phyloP scores from a whole-genome alignment of 1,140 invertebrate species.

The Heliconius congener region DNA sequence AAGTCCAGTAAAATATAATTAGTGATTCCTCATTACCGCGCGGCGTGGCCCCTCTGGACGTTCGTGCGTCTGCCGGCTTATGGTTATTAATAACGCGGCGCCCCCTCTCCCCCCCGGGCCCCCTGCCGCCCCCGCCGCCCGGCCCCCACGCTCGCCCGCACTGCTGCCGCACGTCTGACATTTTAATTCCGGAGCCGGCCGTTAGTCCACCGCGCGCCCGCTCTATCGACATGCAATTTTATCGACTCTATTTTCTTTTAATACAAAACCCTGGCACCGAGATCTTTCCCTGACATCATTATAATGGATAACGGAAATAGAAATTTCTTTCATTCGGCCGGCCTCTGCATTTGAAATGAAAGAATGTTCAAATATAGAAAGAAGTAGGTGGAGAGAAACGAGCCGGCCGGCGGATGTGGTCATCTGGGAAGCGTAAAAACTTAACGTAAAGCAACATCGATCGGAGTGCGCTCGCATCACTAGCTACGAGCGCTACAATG shows the following conservation, averaged over 20 bases:
- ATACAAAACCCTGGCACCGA: constrained; percentile 10
- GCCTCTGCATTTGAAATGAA: neutral
- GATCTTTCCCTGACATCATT: constrained; percentile 16
- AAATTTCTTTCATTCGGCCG: constrained; percentile 8
- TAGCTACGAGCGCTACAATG: constrained; percentile 77
- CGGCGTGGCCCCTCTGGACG: constrained; percentile 77
- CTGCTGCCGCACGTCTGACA: constrained; percentile 76
- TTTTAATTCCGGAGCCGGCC: constrained; percentile 78
- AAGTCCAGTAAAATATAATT: constrained; percentile 81
- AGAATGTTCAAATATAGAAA: constrained; percentile 6
- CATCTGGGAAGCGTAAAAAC: constrained; percentile 37
- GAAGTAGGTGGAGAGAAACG: constrained; percentile 1
- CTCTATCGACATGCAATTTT: constrained; percentile 65
- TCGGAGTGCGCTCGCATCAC: constrained; percentile 66
- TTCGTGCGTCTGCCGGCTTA: constrained; percentile 79
- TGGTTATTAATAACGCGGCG: constrained; percentile 77
- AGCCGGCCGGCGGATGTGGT: neutral
- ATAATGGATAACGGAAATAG: constrained; percentile 11
- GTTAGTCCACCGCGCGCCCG: constrained; percentile 61
- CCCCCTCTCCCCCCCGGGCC: constrained; percentile 42
- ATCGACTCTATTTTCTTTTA: constrained; percentile 54
- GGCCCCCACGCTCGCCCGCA: constrained; percentile 59
- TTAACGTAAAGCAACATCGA: constrained; percentile 56
- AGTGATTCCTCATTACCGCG: constrained; percentile 80
- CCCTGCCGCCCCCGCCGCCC: constrained; percentile 45